Evolutionary conservation across 2,113 vertebrate species (phyloP).

Genomic region (Thunnus maccoyii): DNA sequence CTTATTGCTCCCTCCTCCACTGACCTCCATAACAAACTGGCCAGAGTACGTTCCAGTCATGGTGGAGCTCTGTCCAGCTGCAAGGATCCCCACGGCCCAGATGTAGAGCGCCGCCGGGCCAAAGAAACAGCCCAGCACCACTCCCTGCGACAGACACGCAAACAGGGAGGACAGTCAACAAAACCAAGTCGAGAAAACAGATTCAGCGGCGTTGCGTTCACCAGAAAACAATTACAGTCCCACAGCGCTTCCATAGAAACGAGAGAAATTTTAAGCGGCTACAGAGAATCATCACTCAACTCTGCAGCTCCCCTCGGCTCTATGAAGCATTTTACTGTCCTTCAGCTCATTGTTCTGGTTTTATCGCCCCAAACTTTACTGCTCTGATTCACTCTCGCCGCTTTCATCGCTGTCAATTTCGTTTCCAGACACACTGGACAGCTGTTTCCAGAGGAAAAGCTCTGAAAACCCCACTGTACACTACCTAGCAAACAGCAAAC

Average conservation of each 20-base stretch:
- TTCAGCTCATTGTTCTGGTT: no score
- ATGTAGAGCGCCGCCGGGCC: conserved; percentile 95
- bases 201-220: neutral
- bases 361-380: no score
- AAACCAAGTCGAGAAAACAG: neutral
- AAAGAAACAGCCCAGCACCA: conserved; percentile 94
- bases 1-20: conserved; percentile 11
- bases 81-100: conserved; percentile 97
- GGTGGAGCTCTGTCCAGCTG: conserved; percentile 97
- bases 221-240: neutral
- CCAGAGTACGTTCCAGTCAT: conserved; percentile 99
- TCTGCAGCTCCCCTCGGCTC: no score
- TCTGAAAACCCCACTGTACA: no score
- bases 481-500: no score
- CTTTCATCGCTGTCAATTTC: no score
- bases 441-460: no score
- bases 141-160: conserved; percentile 83
- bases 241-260: neutral
- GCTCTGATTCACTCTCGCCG: no score
- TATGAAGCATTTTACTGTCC: no score
- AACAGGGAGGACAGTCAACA: neutral
- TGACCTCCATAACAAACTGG: conserved; percentile 99
- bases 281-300: no score
- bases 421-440: no score
- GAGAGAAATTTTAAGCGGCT: no score